phyloP scores from a whole-genome alignment of 2,113 vertebrate species.

The Phrynocephalus versicolor region DNA sequence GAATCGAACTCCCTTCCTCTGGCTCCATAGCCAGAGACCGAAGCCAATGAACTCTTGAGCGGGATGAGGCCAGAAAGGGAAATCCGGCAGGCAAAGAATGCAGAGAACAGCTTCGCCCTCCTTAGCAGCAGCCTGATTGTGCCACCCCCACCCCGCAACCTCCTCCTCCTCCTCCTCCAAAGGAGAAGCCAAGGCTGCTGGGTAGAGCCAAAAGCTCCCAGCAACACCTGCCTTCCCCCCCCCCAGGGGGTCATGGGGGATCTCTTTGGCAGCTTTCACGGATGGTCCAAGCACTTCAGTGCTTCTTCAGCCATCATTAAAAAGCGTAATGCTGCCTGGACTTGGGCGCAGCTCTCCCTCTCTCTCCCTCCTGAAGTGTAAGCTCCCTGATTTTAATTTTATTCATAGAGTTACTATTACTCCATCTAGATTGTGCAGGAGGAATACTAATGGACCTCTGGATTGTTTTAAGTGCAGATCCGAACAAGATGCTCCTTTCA shows the following conservation, averaged over 20 bases:
- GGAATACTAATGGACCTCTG: conserved; percentile 76
- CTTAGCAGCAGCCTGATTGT: too few species aligned
- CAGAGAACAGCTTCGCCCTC: too few species aligned
- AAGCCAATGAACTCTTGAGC: too few species aligned
- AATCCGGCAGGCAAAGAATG: too few species aligned
- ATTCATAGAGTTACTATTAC: conserved; percentile 65
- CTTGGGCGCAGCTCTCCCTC: neutral
- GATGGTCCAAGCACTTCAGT: neutral
- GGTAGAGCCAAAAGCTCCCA: too few species aligned
- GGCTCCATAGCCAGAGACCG: too few species aligned
- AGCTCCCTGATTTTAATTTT: conserved; percentile 71
- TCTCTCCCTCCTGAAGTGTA: neutral
- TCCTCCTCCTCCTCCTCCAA: too few species aligned
- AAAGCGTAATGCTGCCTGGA: neutral
- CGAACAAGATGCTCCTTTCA: conserved; percentile 76
- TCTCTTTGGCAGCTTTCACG: fast-evolving
- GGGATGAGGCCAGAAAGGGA: too few species aligned
- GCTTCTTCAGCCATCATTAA: fast-evolving
- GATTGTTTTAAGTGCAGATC: conserved; percentile 80
- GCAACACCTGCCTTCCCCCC: too few species aligned
- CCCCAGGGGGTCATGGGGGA: neutral
- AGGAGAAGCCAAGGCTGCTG: too few species aligned
- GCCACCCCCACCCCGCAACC: too few species aligned
- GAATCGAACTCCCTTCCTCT: too few species aligned
- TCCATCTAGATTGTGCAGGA: conserved; percentile 49